Evolutionary conservation across 2,888 invertebrate genomes (phyloP).

Genomic region (Hyposoter didymator): DNA sequence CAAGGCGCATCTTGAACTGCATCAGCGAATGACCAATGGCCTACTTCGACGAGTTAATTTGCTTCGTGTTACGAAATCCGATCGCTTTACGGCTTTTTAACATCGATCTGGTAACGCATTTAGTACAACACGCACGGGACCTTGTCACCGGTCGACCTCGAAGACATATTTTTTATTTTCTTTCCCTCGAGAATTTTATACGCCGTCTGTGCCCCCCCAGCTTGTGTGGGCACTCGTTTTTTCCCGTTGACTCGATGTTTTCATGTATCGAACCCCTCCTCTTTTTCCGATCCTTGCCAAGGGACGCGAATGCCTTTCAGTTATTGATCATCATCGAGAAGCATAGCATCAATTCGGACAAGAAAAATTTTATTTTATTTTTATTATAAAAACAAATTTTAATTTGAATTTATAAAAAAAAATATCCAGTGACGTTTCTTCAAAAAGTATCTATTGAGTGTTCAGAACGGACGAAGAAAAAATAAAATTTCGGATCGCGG

Average conservation of each 20-base stretch:
- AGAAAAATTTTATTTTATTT: not conserved
- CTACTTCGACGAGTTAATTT: constrained; percentile 25
- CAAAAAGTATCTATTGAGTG: not conserved
- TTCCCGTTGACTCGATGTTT: constrained; percentile 8
- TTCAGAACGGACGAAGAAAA: not conserved
- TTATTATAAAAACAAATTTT: not conserved
- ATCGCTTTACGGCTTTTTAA: constrained; percentile 16
- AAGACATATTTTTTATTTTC: constrained; percentile 27
- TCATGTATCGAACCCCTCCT: not conserved
- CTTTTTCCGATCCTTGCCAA: not conserved
- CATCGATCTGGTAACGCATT: constrained; percentile 39
- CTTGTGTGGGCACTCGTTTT: not conserved
- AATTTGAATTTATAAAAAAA: not conserved
- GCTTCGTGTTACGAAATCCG: constrained; percentile 16
- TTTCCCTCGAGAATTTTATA: constrained; percentile 10
- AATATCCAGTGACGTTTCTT: not conserved
- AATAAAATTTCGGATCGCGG: too few relatives aligned
- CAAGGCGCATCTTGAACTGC: not conserved
- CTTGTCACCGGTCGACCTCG: constrained; percentile 55
- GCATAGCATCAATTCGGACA: constrained; percentile 16
- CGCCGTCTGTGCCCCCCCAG: not conserved
- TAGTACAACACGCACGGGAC: constrained; percentile 21
- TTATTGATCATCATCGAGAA: constrained; percentile 34
- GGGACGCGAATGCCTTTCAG: constrained; percentile 20
- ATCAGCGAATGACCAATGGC: not conserved